Percentiles rank a stretch among this genome's conserved stretches.
Conservation (phyloP, 35 echinoderm and acorn worm genomes). For the Holothuria glaberrima region DNA sequence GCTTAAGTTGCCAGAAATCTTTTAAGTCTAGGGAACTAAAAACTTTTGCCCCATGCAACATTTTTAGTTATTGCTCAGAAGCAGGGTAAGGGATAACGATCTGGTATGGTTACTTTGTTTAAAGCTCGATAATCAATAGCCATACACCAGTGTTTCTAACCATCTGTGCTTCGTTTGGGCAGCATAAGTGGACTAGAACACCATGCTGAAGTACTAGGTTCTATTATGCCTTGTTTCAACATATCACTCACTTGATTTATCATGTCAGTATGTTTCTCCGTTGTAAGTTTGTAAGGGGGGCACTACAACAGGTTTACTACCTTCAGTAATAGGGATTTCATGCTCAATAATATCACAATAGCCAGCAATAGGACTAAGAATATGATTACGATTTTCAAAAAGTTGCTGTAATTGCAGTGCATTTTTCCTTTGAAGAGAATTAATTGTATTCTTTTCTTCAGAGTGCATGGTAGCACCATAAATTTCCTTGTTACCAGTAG, state of each 20-base stretch:
- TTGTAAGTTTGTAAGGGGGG: constrained; percentile 31
- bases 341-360: too few relatives aligned
- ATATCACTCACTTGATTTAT: too few relatives aligned
- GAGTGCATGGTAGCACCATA: neutral
- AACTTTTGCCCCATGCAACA: neutral
- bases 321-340: too few relatives aligned
- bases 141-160: too few relatives aligned
- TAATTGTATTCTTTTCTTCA: neutral
- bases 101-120: too few relatives aligned
- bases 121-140: too few relatives aligned
- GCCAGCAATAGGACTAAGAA: too few relatives aligned
- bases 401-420: constrained; percentile 13
- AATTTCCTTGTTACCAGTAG: neutral
- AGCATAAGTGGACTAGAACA: constrained; percentile 22
- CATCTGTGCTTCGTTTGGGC: constrained; percentile 20
- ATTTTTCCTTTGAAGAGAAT: neutral
- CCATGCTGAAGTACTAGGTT: too few relatives aligned
- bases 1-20: constrained; percentile 30
- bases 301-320: too few relatives aligned
- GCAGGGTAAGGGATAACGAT: neutral
- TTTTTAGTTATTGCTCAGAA: constrained; percentile 8
- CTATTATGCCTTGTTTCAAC: too few relatives aligned
- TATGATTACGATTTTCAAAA: constrained; percentile 21
- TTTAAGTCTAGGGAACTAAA: neutral
- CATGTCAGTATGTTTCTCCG: too few relatives aligned